Base-by-base conservation (phyloP, 2,888 invertebrate species). In the Hydraecia micacea region DNA sequence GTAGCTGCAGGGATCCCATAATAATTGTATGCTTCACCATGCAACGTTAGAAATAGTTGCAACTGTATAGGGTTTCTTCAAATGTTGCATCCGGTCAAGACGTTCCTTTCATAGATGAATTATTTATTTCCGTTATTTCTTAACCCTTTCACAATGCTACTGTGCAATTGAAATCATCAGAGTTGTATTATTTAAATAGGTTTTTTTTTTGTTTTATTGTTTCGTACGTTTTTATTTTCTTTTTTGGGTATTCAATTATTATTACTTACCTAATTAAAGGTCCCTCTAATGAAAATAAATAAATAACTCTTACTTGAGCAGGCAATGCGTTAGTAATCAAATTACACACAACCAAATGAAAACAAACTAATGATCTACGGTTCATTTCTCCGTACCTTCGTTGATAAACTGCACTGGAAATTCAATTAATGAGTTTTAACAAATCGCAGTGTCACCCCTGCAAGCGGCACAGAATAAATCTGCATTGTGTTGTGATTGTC, bases 1-100 rank as follows among this genome's bases (percentile, higher is more conserved):
- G 85, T 76, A 91, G 85, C 96, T 83, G 92, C 95, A 92, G 96
- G 96, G 94, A 85, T 85, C 92, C 91, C 90, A 94, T 87, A 85
- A 89, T 93, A 87, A 91, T 91, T 93, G 92, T 90, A 91, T 89
- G 87, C 87, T 85, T 85, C 70, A 77, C 86, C 77, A 88, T 90
- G 90, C 86, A 87, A 87, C 80, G 87, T 91, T 91, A 91, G 90
- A 92, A 93, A 94, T 91, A 91, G 94, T 94, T 93, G 90, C 94
- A 91, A 90, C 89, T 91, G 87, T 88, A 83, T 77, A 76, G 89
- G 85, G 84, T 86, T 87, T 89, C 78, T 77, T 89, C 86, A 88
- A 82, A 84, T 85, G 79, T 79, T 87, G 83, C 85, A 90, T 91
- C 91, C 90, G 93, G 93, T 94, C 93, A 93, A 92, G 88, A 88